Conservation (phyloP, 2,113 vertebrate genomes). For the Calyptommatus sinebrachiatus region DNA sequence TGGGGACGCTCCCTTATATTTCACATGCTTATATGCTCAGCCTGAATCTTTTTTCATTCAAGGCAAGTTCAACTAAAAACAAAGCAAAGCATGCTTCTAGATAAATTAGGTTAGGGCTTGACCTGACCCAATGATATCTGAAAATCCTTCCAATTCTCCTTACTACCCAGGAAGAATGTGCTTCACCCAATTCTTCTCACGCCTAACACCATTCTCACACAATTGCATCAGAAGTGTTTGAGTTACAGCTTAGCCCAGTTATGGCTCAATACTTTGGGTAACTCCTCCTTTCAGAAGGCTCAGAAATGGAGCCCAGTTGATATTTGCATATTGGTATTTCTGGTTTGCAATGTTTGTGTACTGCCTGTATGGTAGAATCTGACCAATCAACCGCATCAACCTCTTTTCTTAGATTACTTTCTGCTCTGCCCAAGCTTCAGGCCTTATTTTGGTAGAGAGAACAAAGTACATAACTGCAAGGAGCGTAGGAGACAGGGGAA, state of each 20-base stretch:
- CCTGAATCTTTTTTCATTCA: not conserved
- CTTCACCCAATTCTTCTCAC: not conserved
- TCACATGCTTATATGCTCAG: rapidly evolving
- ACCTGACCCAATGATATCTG: not conserved
- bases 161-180: not conserved
- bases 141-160: not conserved
- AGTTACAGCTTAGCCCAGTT: not conserved
- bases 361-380: not conserved
- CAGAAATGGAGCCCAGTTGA: not conserved
- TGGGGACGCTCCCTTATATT: not conserved
- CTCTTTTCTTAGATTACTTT: not conserved
- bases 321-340: not conserved
- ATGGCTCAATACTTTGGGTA: not conserved
- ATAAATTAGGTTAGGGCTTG: slow-evolving; percentile 1
- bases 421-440: not conserved
- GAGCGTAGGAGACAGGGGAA: not conserved
- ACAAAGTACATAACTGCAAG: not conserved
- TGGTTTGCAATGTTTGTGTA: not conserved
- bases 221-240: not conserved
- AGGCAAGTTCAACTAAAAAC: not conserved
- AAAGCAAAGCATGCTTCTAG: not conserved
- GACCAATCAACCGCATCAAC: not conserved
- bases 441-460: not conserved
- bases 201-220: not conserved
- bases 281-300: slow-evolving; percentile 7